Evolutionary conservation across 2,888 invertebrate genomes (phyloP), one percentile per base, ranked within the genome.

Genomic region (Standfussiana lucernea): DNA sequence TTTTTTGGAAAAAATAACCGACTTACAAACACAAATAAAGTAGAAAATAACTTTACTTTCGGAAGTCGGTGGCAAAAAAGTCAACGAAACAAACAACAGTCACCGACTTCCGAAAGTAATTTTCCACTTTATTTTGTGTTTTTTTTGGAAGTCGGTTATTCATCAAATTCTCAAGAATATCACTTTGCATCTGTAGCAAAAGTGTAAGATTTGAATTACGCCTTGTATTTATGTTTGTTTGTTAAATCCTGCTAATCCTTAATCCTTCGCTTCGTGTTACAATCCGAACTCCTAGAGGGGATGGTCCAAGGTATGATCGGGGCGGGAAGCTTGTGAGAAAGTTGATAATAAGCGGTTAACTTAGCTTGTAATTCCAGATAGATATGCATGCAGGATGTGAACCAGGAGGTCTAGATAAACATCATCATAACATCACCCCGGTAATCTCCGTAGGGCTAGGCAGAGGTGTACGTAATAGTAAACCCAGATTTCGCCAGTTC

Each of bases 201-300:
- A 85, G 75, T 86, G 85, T 81, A 75, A 88, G 90, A 90, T 91
- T 94, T 90, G 88, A 90, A 91, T 93, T 92, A 90, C 92, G 92
- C 69, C 89, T 89, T 89, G 88, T 90, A 91, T 93, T 93, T 93
- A 90, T 91, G 87, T 93, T 93, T 92, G 91, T 92, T 93, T 93
- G 93, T 91, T 90, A 87, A 92, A 91, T 88, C 91, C 88, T 87
- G 88, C 90, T 94, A 93, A 94, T 94, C 93, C 93, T 87, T 93
- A 93, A 94, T 92, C 94, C 92, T 89, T 86, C 90, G 91, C 87
- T 91, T 92, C 93, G 88, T 86, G 90, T 93, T 93, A 90, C 92
- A 91, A 91, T 90, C 89, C 82, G 75, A 88, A 86, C 88, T 88
- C 77, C 82, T 83, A 74, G 75, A 68, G 64, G 68, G 24, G 67